These are phyloP conservation scores for Merops nubicus DNA, from an alignment of 2,113 vertebrate genomes.

Conservation along the genomic window DNA sequence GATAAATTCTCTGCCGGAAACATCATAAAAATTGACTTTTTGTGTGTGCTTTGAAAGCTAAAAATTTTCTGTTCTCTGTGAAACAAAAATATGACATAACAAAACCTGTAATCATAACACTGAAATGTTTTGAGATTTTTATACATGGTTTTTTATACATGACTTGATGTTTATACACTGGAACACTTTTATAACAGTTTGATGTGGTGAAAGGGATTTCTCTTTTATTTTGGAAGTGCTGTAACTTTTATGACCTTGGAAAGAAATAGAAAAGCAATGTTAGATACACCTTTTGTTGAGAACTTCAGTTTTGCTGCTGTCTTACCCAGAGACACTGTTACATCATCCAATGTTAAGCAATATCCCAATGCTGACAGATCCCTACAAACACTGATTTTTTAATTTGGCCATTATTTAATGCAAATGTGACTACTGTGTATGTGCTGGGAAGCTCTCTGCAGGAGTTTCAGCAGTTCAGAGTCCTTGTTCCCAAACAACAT, in stretches of 20 bases:
- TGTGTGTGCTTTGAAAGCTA: neutral
- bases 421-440: neutral
- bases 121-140: neutral
- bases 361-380: too few relatives aligned
- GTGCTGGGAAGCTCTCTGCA: neutral
- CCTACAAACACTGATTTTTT: neutral
- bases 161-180: neutral
- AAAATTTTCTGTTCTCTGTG: neutral
- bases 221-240: neutral
- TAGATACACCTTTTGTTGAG: neutral
- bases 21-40: neutral
- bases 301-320: neutral
- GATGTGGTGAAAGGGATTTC: neutral
- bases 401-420: neutral
- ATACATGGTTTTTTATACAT: neutral
- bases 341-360: neutral
- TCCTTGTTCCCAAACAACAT: neutral
- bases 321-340: rapidly evolving
- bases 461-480: neutral
- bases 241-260: neutral
- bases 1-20: neutral
- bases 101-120: neutral
- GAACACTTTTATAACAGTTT: neutral
- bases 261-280: neutral
- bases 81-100: neutral